These are phyloP conservation scores for Pseudopipra pipra DNA, from an alignment of 2,113 vertebrate species.

Conservation along the genomic window DNA sequence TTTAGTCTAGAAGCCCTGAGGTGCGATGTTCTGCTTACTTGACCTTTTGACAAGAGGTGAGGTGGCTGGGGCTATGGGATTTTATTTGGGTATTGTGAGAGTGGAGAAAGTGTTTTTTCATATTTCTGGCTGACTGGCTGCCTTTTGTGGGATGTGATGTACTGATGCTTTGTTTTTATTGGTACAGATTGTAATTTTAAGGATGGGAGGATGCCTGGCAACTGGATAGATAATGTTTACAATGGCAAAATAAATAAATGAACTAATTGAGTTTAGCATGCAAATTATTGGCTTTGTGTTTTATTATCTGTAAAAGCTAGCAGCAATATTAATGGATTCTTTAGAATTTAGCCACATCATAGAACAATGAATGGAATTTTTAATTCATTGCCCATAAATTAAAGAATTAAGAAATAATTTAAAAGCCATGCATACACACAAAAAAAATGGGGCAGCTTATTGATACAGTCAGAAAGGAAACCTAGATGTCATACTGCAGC, in stretches of 20 bases:
- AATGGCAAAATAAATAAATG: slow-evolving; percentile 37
- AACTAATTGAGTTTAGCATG: slow-evolving; percentile 30
- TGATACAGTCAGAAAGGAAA: neutral
- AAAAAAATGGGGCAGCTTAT: neutral
- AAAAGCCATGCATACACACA: neutral
- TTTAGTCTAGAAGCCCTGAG: neutral
- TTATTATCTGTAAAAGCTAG: slow-evolving; percentile 7
- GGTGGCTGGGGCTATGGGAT: neutral
- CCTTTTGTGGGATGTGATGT: slow-evolving; percentile 18
- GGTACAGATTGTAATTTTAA: slow-evolving; percentile 43
- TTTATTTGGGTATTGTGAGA: slow-evolving; percentile 7
- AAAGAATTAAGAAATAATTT: neutral
- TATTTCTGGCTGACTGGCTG: neutral
- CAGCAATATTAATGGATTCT: neutral
- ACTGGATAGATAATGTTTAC: neutral
- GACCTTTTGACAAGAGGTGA: slow-evolving; percentile 31
- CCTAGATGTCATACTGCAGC: neutral
- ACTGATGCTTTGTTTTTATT: slow-evolving; percentile 50
- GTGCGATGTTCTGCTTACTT: slow-evolving; percentile 28
- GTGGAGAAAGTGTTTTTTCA: slow-evolving; percentile 7
- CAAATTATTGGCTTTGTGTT: slow-evolving; percentile 6
- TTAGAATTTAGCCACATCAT: neutral
- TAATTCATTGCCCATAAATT: neutral
- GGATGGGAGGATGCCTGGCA: slow-evolving; percentile 28
- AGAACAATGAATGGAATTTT: neutral